Conservation (phyloP, 2,888 invertebrate genomes). For the Digitonthophagus gazella region DNA sequence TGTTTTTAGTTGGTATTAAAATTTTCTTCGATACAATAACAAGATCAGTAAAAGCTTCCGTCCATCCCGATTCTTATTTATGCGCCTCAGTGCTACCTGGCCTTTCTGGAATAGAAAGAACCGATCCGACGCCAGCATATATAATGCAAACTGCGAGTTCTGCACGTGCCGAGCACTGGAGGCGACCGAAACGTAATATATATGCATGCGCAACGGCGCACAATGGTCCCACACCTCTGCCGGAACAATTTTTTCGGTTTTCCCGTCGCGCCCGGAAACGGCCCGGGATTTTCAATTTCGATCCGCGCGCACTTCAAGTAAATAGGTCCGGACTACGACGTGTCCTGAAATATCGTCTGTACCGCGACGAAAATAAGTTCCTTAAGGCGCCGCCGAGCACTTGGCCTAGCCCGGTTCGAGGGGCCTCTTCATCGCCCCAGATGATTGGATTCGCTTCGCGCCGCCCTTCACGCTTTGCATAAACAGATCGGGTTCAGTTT, state of each 20-base stretch:
- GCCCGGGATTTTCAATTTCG: conserved; percentile 44
- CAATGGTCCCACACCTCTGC: conserved; percentile 33
- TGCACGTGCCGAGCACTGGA: background rate
- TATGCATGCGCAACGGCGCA: conserved; percentile 38
- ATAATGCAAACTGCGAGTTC: background rate
- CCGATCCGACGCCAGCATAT: conserved; percentile 5
- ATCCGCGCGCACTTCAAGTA: conserved; percentile 41
- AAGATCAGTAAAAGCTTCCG: background rate
- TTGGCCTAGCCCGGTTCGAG: conserved; percentile 6
- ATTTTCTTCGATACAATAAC: background rate
- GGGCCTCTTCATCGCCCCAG: conserved; percentile 6
- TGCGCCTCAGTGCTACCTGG: background rate
- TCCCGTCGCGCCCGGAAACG: conserved; percentile 35
- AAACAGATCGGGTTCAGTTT: background rate
- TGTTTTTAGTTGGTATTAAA: background rate
- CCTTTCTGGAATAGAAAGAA: background rate
- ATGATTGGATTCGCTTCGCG: conserved; percentile 20
- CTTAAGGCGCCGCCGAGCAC: background rate
- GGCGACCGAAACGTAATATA: conserved; percentile 35
- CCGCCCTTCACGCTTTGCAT: background rate
- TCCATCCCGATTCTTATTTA: background rate
- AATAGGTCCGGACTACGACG: conserved; percentile 43
- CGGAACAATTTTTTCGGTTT: conserved; percentile 40
- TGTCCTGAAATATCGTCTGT: conserved; percentile 35
- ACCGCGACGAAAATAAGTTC: conserved; percentile 9